Percentiles rank a stretch among this genome's conserved stretches.
Conservation (phyloP, 2,888 invertebrate species). For the Pheosia tremula region DNA sequence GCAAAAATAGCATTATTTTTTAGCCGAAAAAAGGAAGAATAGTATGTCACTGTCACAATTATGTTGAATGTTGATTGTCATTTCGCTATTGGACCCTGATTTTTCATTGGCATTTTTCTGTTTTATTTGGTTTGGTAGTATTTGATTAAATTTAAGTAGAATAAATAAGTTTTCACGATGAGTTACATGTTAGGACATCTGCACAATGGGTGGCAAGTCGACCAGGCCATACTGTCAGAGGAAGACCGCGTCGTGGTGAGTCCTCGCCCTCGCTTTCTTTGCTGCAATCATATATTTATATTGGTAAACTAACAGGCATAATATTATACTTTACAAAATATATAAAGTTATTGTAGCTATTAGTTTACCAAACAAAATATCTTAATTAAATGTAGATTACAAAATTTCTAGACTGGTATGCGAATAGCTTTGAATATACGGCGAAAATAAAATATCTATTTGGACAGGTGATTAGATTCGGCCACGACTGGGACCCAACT, state of each 20-base stretch:
- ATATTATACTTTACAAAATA: no score
- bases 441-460: not conserved
- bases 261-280: slow-evolving; percentile 26
- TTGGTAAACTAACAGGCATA: no score
- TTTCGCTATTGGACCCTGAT: no score
- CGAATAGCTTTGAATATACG: not conserved
- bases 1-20: no score
- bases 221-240: slow-evolving; percentile 99
- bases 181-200: slow-evolving; percentile 99
- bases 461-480: slow-evolving; percentile 95
- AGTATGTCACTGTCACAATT: no score
- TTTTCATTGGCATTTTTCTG: not conserved
- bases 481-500: slow-evolving; percentile 99
- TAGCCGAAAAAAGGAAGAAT: no score
- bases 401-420: no score
- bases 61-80: no score
- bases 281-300: no score
- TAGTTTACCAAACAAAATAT: no score
- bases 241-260: slow-evolving; percentile 98
- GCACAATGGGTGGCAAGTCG: slow-evolving; percentile 99
- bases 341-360: no score
- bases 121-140: not conserved
- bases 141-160: not conserved
- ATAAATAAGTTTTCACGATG: slow-evolving; percentile 85
- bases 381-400: no score